Conservation (phyloP, 2,113 vertebrate species). For the Sebastes fasciatus region DNA sequence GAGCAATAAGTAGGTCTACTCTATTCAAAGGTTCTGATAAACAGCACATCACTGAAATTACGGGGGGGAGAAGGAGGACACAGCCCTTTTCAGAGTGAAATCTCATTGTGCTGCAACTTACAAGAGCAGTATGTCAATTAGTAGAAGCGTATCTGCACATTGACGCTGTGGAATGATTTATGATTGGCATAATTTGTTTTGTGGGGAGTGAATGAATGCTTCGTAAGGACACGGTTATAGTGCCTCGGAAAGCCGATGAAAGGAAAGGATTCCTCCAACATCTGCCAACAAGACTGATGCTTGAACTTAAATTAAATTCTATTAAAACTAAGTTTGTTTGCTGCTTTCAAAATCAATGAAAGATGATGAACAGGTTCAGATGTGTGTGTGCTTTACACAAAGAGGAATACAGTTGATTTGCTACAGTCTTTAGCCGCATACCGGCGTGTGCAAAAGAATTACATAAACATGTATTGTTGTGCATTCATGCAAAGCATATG, state of each 20-base stretch:
- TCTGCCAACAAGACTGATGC: not conserved
- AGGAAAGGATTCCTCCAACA: not conserved
- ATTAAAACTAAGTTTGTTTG: not conserved
- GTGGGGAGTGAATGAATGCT: not conserved
- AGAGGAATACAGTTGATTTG: not conserved
- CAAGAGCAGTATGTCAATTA: conserved; percentile 7
- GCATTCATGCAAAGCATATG: conserved; percentile 26
- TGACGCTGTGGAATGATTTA: conserved; percentile 3
- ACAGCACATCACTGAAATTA: conserved; percentile 30
- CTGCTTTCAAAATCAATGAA: not conserved
- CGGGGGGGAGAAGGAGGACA: conserved; percentile 17
- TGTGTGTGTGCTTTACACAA: not conserved
- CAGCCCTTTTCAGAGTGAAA: conserved; percentile 13
- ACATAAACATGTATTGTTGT: conserved; percentile 36
- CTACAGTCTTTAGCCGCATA: not conserved
- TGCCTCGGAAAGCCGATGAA: not conserved
- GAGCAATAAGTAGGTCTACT: conserved; percentile 47
- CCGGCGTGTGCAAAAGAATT: not conserved
- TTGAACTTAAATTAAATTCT: not conserved
- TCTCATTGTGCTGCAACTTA: conserved; percentile 16
- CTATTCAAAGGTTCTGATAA: conserved; percentile 33
- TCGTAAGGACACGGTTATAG: not conserved
- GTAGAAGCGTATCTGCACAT: not conserved
- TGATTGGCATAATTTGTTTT: conserved; percentile 27
- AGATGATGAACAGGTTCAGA: not conserved